These are phyloP conservation scores for Stictocephala bisonia DNA, from an alignment of 2,888 invertebrate genomes.

Conservation along the genomic window DNA sequence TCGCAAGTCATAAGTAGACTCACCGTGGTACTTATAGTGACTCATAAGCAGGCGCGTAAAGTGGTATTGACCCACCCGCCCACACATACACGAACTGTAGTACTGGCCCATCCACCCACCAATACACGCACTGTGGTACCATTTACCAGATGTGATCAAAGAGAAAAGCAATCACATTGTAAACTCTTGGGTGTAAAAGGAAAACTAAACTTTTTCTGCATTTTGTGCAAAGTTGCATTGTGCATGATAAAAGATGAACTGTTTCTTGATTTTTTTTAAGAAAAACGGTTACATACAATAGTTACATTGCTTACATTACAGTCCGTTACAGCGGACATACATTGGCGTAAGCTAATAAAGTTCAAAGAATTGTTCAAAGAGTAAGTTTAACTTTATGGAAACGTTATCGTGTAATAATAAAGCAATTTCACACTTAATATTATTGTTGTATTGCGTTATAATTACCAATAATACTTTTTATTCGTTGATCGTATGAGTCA, in stretches of 20 bases:
- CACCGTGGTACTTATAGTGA: too few relatives aligned
- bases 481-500: background rate
- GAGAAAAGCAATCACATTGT: background rate
- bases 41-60: too few relatives aligned
- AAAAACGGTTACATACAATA: background rate
- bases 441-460: background rate
- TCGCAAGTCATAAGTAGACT: too few relatives aligned
- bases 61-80: too few relatives aligned
- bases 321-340: background rate
- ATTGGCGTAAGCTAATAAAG: background rate
- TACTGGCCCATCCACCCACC: too few relatives aligned
- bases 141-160: background rate
- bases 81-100: too few relatives aligned
- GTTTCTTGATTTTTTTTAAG: background rate
- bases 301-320: too few relatives aligned
- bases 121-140: too few relatives aligned
- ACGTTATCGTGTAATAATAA: background rate
- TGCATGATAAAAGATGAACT: slow-evolving; percentile 3
- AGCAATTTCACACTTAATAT: background rate
- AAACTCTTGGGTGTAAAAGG: slow-evolving; percentile 9
- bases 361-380: background rate
- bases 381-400: background rate
- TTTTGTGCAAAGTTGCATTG: background rate
- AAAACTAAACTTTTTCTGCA: background rate
- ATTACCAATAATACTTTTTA: background rate